Evolutionary conservation across 2,113 vertebrate species (phyloP).

Genomic region (Tricholaema leucomelas): DNA sequence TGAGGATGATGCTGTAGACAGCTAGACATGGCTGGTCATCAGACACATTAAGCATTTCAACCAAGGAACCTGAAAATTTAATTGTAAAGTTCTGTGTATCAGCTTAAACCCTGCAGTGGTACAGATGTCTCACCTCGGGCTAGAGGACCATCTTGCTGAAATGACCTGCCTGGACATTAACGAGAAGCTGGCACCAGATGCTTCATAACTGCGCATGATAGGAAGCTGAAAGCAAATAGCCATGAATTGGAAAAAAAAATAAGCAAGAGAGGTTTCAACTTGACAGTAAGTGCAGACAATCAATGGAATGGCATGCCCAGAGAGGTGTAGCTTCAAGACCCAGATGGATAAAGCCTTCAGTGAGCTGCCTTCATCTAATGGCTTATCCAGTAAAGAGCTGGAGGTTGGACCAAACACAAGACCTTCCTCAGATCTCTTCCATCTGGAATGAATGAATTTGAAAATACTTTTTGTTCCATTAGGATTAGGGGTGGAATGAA

Average conservation of each 20-base stretch:
- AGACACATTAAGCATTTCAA: not conserved
- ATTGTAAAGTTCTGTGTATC: not conserved
- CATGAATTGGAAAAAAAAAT: not conserved
- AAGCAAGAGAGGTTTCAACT: not conserved
- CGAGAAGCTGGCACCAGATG: not conserved
- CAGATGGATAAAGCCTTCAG: not conserved
- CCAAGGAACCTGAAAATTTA: not conserved
- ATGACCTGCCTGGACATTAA: not conserved
- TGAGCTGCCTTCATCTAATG: not conserved
- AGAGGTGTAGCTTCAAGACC: not conserved
- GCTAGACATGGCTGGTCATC: not conserved
- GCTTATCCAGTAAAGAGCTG: not conserved
- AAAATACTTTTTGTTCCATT: not conserved
- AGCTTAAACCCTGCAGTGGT: not conserved
- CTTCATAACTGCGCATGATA: not conserved
- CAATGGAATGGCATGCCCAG: not conserved
- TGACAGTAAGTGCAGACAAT: not conserved
- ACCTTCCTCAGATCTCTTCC: not conserved
- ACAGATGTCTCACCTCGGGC: no score
- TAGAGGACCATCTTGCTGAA: not conserved
- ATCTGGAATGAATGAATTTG: not conserved
- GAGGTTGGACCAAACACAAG: not conserved
- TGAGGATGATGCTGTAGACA: not conserved
- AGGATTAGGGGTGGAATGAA: not conserved
- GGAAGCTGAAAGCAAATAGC: not conserved